phyloP scores from a whole-genome alignment of 2,113 vertebrate genomes.

The Stegastes partitus region DNA sequence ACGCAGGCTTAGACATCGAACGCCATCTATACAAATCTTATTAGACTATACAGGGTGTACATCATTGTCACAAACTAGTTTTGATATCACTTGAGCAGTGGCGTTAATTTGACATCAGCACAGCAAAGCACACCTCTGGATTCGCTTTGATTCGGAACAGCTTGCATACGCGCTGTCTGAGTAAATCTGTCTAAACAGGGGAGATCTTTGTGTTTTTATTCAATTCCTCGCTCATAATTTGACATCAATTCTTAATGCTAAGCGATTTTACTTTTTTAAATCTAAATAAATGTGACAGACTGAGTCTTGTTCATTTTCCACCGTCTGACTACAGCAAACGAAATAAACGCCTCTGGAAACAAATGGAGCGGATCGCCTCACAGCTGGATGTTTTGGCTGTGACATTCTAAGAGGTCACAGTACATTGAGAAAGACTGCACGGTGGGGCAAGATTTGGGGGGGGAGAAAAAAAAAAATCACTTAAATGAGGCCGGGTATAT shows the following conservation, averaged over 20 bases:
- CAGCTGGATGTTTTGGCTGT: conserved; percentile 67
- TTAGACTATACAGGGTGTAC: conserved; percentile 10
- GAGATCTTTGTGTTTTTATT: conserved; percentile 34
- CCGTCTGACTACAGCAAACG: conserved; percentile 44
- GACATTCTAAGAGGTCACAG: conserved; percentile 61
- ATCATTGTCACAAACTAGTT: neutral
- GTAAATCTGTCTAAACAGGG: conserved; percentile 20
- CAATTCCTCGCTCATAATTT: conserved; percentile 20
- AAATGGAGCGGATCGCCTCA: conserved; percentile 55
- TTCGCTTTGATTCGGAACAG: conserved; percentile 14
- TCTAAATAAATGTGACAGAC: conserved; percentile 55
- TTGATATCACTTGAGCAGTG: neutral
- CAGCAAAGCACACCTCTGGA: conserved; percentile 5
- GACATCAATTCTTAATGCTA: conserved; percentile 20
- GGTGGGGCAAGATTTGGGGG: conserved; percentile 12
- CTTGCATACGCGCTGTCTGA: conserved; percentile 20
- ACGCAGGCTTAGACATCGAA: conserved; percentile 26
- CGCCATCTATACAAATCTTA: conserved; percentile 10
- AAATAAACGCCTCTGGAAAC: conserved; percentile 43
- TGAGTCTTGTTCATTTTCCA: conserved; percentile 54
- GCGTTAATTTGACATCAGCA: neutral
- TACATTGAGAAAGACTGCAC: conserved; percentile 36
- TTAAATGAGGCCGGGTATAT: conserved; percentile 13
- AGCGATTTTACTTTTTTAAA: conserved; percentile 19
- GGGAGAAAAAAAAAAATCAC: neutral